A percentile compares a stretch with the other conserved stretches of the same genome.
phyloP scores from a whole-genome alignment of 1,140 invertebrate genomes.

The Tetraneura akinire region DNA sequence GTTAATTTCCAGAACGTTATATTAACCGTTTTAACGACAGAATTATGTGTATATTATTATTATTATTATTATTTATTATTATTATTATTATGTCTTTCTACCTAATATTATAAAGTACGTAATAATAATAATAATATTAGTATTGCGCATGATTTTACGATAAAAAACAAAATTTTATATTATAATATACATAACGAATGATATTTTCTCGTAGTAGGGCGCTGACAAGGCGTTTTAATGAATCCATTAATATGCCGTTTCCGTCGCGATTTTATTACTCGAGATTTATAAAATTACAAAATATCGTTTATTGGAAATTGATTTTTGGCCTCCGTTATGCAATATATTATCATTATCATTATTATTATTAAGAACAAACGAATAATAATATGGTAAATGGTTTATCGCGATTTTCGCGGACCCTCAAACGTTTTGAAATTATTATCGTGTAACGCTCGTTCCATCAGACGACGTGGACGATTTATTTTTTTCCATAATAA shows the following conservation, averaged over 20 bases:
- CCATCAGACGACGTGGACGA: background rate
- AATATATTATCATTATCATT: background rate
- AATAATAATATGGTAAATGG: conserved; percentile 12
- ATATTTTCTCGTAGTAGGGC: background rate
- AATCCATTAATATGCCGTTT: conserved; percentile 16
- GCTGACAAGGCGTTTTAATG: background rate
- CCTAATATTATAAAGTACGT: too few species aligned
- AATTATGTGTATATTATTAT: background rate
- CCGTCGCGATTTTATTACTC: background rate
- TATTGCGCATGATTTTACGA: too few species aligned
- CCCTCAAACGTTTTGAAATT: background rate
- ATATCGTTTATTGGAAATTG: conserved; percentile 19
- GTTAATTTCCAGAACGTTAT: background rate
- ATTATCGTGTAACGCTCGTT: background rate
- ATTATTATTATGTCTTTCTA: too few species aligned
- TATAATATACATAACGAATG: background rate
- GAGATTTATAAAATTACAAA: background rate
- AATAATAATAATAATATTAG: too few species aligned
- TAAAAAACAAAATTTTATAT: too few species aligned
- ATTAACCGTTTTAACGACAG: background rate
- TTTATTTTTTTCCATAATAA: background rate
- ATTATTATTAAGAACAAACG: too few species aligned
- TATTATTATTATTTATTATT: too few species aligned
- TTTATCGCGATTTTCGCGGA: background rate
- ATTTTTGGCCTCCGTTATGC: background rate